Evolutionary conservation across 2,888 invertebrate genomes (phyloP), one percentile per base, ranked within the genome.

Genomic region (Standfussiana lucernea): DNA sequence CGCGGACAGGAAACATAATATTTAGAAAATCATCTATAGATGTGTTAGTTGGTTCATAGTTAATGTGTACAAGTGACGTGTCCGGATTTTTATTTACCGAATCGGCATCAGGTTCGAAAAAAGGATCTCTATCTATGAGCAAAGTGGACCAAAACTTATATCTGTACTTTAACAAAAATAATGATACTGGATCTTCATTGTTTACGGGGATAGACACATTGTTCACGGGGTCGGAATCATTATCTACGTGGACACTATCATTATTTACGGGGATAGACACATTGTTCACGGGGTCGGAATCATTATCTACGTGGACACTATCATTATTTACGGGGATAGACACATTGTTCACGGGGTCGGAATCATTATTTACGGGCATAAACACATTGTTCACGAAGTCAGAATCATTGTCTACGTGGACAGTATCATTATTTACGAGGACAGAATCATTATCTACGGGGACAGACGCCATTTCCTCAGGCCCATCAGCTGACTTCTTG

Each of bases 141-240:
- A 64, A 64, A 64, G 64, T 64, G n/a, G 64, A 40, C 40, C 37
- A 64, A 40, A 64, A 64, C 40, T 40, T 64, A n/a, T n/a, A 37
- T 40, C 64, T 64, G n/a, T 64, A 64, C n/a, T 64, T 40, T 15
- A 18, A 15, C 40, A 64, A 64, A 64, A 64, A 64, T 64, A 64
- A 64, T 64, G 64, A n/a, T 64, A 24, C 61, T 62, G 24, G 35
- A 24, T 62, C 61, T 35, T 40, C 40, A n/a, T 40, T 64, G 4
- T 40, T 15, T 15, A 1, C n/a, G 3, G 40, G 15, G 4, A 21
- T 4, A 59, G 18, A 32, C 4, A 4, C 56, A 56, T 42, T 42
- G 42, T 42, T 42, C 13, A 42, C 13, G 42, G 13, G 42, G 42
- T 42, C 42, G 24, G 6, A 53, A 53, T 11, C 24, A 53, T 53